These are phyloP conservation scores for Callinectes sapidus DNA, from an alignment of 2,888 invertebrate species.

Conservation along the genomic window DNA sequence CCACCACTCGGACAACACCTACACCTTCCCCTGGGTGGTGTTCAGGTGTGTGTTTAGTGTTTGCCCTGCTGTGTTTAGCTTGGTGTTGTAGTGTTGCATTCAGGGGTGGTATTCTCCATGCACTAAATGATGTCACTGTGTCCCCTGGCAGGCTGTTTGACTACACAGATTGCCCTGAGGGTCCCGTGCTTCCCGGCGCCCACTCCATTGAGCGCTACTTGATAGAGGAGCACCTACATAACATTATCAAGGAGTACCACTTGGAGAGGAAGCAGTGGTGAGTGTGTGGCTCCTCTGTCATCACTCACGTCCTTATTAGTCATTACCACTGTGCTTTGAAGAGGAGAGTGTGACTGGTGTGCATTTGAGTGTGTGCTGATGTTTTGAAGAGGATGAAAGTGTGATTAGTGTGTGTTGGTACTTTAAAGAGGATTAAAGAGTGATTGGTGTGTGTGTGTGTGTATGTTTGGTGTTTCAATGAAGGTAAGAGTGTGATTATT, in stretches of 20 bases:
- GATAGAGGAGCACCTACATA: constrained; percentile 97
- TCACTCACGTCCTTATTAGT: too few relatives aligned
- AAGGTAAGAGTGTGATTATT: too few relatives aligned
- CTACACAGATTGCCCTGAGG: constrained; percentile 97
- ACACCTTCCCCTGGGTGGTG: constrained; percentile 96
- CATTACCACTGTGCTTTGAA: too few relatives aligned
- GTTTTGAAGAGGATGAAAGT: not conserved
- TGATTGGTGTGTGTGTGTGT: too few relatives aligned
- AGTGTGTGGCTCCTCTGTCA: not conserved
- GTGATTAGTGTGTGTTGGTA: too few relatives aligned
- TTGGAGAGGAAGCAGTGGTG: constrained; percentile 93
- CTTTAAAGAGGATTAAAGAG: too few relatives aligned
- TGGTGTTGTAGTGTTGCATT: too few relatives aligned
- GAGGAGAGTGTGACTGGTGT: not conserved
- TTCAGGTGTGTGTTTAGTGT: constrained; percentile 81
- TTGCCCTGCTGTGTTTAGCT: too few relatives aligned
- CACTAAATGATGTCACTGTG: not conserved
- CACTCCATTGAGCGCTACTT: constrained; percentile 98
- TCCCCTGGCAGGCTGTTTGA: constrained; percentile 87
- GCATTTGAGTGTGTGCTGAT: not conserved
- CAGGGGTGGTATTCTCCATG: not conserved
- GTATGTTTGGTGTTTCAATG: too few relatives aligned
- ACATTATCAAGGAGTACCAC: constrained; percentile 91
- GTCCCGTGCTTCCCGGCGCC: constrained; percentile 87
- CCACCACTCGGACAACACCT: constrained; percentile 91